Conservation (phyloP, 2,888 invertebrate genomes). For the Apeira syringaria region DNA sequence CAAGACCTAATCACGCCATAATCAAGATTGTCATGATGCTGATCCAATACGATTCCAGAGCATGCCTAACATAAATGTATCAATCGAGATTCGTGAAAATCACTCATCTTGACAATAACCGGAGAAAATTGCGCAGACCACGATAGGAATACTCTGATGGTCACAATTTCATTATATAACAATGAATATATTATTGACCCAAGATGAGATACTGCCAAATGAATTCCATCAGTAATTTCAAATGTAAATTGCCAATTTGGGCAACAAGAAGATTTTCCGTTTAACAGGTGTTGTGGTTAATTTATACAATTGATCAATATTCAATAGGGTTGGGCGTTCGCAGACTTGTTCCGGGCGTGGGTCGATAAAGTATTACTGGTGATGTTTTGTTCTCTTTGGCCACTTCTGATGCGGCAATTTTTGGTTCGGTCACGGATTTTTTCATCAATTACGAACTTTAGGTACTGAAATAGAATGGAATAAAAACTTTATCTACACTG, state of each 20-base stretch:
- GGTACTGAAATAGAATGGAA: constrained; percentile 2
- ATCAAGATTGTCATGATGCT: too few species aligned
- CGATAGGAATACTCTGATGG: too few species aligned
- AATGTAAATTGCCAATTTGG: constrained; percentile 69
- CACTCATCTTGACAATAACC: too few species aligned
- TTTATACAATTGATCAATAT: constrained; percentile 60
- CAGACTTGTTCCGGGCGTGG: constrained; percentile 5
- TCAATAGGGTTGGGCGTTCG: constrained; percentile 39
- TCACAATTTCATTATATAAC: neutral
- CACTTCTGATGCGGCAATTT: constrained; percentile 4
- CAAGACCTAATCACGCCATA: too few species aligned
- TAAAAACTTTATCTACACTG: constrained; percentile 1
- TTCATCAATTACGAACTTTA: neutral
- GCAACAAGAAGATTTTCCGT: constrained; percentile 55
- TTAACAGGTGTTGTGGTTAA: constrained; percentile 58
- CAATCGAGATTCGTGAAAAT: too few species aligned
- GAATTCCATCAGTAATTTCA: constrained; percentile 45
- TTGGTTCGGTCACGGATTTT: constrained; percentile 1
- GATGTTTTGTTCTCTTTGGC: constrained; percentile 13
- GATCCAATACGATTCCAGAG: too few species aligned
- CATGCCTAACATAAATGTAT: too few species aligned
- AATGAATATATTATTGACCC: neutral
- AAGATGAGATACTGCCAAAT: constrained; percentile 5
- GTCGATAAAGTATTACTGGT: constrained; percentile 14
- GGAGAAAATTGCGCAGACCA: too few species aligned